Evolutionary conservation across 2,888 invertebrate genomes (phyloP), one percentile per base, ranked within the genome.

Genomic region (Diadegma fenestrale): DNA sequence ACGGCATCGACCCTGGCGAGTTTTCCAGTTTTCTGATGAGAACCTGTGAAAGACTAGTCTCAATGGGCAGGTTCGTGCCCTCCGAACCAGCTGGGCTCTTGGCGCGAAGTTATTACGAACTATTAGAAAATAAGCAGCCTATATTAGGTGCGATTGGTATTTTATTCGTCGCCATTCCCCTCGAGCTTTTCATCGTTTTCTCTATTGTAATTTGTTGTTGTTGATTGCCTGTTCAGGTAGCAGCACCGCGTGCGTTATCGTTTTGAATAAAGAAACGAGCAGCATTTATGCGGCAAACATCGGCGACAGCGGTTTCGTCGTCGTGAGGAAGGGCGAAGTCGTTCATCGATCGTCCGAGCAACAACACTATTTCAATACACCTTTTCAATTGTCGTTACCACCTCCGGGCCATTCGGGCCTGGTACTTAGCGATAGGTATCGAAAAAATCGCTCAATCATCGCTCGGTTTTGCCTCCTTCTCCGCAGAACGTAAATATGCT

Each of bases 341-440:
- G 97, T 99, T 37, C 98, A 98, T 93, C 96, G 98, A 86, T 99
- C 99, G 5, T 97, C 98, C 91, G 99, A 99, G 94, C 99, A 99
- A 92, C 99, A 99, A 92, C 99, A 99, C 94, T 99, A 99, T 95
- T 99, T 99, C 94, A 99, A 99, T 95, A 99, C 99, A 54, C 99
- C 99, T 4, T 99, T 98, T 95, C 99, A 99, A 94, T 95, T 99
- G 88, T 98, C 99, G 71, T 95, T 99, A 90, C 98, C 99, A 51
- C 99, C 99, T 30, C 98, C 98, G 1, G 97, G 97, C 17, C 97
- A 97, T 89, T 97, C 97, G 88, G 96, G 97, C 86, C 96, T 97
- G 91, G 98, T 98, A 85, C 96, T 98, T 26, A 98, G 98, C 94
- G 99, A 99, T 94, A 97, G 97, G 97, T 97, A 88, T 37, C 3